A percentile compares a stretch with the other conserved stretches of the same genome.
Conservation (phyloP, 2,797 vertebrate genomes). For the Echiichthys vipera region DNA sequence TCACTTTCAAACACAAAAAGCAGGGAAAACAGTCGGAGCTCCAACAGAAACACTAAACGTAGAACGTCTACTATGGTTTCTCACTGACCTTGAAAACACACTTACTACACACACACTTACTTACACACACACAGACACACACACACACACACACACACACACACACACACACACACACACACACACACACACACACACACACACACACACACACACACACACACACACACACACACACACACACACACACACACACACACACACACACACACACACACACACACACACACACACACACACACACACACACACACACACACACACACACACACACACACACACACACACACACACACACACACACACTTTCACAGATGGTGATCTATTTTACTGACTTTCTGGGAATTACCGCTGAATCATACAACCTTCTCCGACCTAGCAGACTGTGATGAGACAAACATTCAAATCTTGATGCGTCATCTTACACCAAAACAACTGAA, state of each 20-base stretch:
- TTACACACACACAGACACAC: no score
- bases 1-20: no score
- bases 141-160: no score
- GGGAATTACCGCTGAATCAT: neutral
- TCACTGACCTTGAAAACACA: no score
- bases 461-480: neutral
- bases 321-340: neutral
- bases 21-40: no score
- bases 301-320: no score
- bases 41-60: no score
- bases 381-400: neutral
- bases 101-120: no score
- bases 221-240: no score
- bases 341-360: slow-evolving; percentile 4
- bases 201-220: neutral
- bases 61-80: no score
- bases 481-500: neutral
- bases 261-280: neutral
- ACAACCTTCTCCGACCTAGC: neutral
- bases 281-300: slow-evolving; percentile 9
- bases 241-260: no score
- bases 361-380: neutral
- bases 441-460: slow-evolving; percentile 4
- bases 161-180: no score
- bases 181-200: neutral